A percentile compares a stretch with the other conserved stretches of the same genome.
Evolutionary conservation across 35 echinoderm and acorn worm species (phyloP).

Genomic region (Acanthaster planci): DNA sequence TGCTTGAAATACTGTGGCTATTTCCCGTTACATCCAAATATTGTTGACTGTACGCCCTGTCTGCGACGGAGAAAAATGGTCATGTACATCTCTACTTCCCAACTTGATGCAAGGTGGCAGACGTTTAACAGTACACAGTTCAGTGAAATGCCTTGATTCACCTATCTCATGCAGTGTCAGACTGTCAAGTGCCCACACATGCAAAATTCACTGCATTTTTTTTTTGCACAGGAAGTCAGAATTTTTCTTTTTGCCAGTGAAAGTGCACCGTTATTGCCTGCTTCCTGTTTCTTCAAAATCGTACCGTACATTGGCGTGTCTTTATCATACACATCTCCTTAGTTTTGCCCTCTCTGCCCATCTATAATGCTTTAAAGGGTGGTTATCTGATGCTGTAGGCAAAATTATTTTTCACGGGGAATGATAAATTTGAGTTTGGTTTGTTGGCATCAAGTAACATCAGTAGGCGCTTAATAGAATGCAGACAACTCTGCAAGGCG

Average conservation of each 20-base stretch:
- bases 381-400: background rate
- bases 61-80: no score
- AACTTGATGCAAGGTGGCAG: no score
- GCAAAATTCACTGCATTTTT: background rate
- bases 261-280: background rate
- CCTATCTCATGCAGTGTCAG: no score
- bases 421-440: background rate
- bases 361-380: background rate
- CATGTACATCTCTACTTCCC: no score
- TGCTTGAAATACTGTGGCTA: no score
- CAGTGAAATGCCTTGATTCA: no score
- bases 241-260: background rate
- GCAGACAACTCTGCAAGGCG: background rate
- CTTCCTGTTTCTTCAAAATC: background rate
- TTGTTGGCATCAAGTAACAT: background rate
- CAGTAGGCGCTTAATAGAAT: background rate
- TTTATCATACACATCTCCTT: background rate
- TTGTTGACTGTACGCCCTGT: no score
- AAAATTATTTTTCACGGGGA: background rate
- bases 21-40: no score
- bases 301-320: background rate
- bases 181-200: background rate
- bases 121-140: no score
- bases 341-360: background rate
- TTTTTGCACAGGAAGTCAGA: background rate